These are phyloP conservation scores for Melipona beecheii DNA, from an alignment of 2,888 invertebrate genomes.

Conservation along the genomic window DNA sequence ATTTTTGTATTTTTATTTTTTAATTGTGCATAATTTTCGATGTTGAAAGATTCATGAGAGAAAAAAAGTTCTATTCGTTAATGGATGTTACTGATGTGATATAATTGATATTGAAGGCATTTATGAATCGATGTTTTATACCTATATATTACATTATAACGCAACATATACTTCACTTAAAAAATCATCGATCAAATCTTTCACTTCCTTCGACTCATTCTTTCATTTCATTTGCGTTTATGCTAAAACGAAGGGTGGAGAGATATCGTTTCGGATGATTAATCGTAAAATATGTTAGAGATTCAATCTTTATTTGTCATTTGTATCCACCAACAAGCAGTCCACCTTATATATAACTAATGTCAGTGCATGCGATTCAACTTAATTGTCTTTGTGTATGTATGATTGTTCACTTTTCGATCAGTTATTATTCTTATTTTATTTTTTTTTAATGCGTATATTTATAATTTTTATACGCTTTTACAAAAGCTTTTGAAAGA, in stretches of 20 bases:
- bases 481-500: slow-evolving; percentile 51
- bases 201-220: slow-evolving; percentile 30
- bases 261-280: slow-evolving; percentile 62
- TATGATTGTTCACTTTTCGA: slow-evolving; percentile 43
- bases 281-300: slow-evolving; percentile 10
- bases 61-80: slow-evolving; percentile 6
- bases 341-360: slow-evolving; percentile 68
- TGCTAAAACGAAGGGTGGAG: slow-evolving; percentile 71
- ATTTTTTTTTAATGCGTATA: not conserved
- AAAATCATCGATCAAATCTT: slow-evolving; percentile 17
- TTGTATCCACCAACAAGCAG: slow-evolving; percentile 64
- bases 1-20: slow-evolving; percentile 40
- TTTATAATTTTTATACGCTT: slow-evolving; percentile 30
- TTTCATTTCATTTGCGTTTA: slow-evolving; percentile 56
- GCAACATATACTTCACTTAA: slow-evolving; percentile 20
- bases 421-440: slow-evolving; percentile 16
- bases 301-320: slow-evolving; percentile 32
- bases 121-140: slow-evolving; percentile 7
- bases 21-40: not conserved
- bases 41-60: not conserved
- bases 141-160: slow-evolving; percentile 6
- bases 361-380: slow-evolving; percentile 61
- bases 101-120: slow-evolving; percentile 16
- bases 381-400: slow-evolving; percentile 20
- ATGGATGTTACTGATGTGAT: slow-evolving; percentile 4